Evolutionary conservation across 2,888 invertebrate genomes (phyloP), one percentile per base, ranked within the genome.

Genomic region (Volucella zonaria): DNA sequence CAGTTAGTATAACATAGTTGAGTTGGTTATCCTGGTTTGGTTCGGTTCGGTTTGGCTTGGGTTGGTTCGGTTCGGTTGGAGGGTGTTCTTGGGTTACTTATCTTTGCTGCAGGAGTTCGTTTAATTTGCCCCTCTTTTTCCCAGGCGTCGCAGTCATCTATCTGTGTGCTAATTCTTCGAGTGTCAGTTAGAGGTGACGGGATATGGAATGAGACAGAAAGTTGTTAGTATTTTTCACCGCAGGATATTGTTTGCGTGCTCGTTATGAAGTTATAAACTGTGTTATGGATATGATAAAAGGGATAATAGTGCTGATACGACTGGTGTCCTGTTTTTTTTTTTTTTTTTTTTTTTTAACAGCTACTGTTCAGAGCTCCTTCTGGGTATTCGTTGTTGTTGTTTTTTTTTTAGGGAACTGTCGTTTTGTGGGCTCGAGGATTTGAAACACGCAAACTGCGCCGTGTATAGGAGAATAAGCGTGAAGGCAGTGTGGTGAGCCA

Each of bases 131-230:
- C 47, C 31, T 2, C 31, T 31, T 31, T 31, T 31, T 31, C 31
- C 31, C 31, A 31, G 31, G 1, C 31, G 2, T 6, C 31, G 31
- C 6, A 4, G 31, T 31, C 31, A 31, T 31, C 31, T 31, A 31
- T 31, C 31, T 31, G 31, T 31, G 31, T 66, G 77, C 73, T 82
- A 82, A 78, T 82, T 82, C 73, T 77, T 73, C 73, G 67, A 73
- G 67, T 82, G 73, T 77, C 77, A 82, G 67, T 62, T 77, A 73
- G 71, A 82, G 77, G 77, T 77, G 82, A 82, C 82, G 73, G 59
- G 66, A 76, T 70, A 66, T 54, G 45, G 45, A 64, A 71, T 59
- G 64, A 47, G 43, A 66, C 23, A 68, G 59, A 71, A 77, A 67
- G 61, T 76, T 77, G 77, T 77, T 47, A 71, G 78, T 61, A 43